Base-by-base conservation (phyloP, 2,888 invertebrate species). In the Noctua janthina region DNA sequence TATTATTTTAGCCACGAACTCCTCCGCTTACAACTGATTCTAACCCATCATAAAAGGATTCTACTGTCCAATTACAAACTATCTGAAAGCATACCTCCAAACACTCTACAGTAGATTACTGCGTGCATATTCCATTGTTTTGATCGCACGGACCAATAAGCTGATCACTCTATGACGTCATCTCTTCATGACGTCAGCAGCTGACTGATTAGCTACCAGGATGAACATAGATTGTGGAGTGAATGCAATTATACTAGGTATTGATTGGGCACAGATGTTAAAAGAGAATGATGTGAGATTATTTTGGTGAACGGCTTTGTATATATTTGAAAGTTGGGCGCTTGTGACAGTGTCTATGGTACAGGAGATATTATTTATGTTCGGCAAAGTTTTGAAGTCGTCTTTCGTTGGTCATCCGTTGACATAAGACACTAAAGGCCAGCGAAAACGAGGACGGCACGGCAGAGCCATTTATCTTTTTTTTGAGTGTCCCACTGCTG, bases 231-330 rank as follows among this genome's bases (percentile, higher is more conserved):
- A 39, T 39, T 54, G 62, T 13, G 46, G 4, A 20, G 13, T 64
- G 62, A 80, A 74, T 80, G 75, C 75, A 82, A 54, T 62, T 62
- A 39, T 62, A 23, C 46, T 46, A 15, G n/a, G 15, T 54, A 82
- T 39, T 51, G 74, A 80, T 67, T 6, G 43, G 20, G 6, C 67
- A 56, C 79, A 56, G n/a, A 39, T 68, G 35, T 56, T 56, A 13
- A 64, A 5, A 29, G 46, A 11, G 1, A 54, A 79, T 56, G 39
- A 5, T 7, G 23, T 5, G 51, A 64, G 4, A 54, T 3, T 20
- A 29, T 7, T 78, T 66, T 56, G 20, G 23, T 54, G 20, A 29
- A 6, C 11, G 4, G 20, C 1, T 51, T n/a, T 43, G 73, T 54
- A 11, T 39, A 51, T 35, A 29, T 23, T 23, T 70, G 8, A 35